Evolutionary conservation across 2,797 vertebrate genomes (phyloP), one percentile per base, ranked within the genome.

Genomic region (Pitangus sulphuratus): DNA sequence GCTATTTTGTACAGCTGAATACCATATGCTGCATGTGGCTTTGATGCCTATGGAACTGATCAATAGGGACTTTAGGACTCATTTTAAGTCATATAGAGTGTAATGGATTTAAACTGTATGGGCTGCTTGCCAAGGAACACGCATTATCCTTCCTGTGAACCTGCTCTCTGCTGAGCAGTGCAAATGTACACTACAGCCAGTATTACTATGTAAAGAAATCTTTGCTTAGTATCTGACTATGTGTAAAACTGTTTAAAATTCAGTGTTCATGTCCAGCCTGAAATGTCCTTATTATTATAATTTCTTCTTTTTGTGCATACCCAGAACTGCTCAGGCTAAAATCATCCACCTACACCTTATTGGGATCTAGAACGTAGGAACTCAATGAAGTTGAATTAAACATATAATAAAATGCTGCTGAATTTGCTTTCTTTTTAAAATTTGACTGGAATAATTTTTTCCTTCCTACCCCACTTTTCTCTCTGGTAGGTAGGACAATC

Each of bases 221-320:
- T 15, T 75, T 68, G 40, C 5, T 79, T 53, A 48, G 2, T 56
- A 48, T 33, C 22, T 57, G 21, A 18, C 13, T 44, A 5, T 10
- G 44, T 18, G 28, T 48, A 82, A 84, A 93, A 87, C 68, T 14
- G 1, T 45, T 75, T 61, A 51, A 75, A 92, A 85, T 76, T 56
- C 17, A 28, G 3, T 50, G 28, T 31, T 71, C 37, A 5, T 30
- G 22, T 64, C 10, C 26, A 53, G 9, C 8, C 22, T 87, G 74
- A 69, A 84, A 76, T 40, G 3, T 42, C 11, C 15, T 50, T 60
- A 22, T 22, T 57, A 3, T 30, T 22, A 25, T 40, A 0, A 3
- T 57, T 93, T 79, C 18, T 64, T 61, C 35, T 66, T 82, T 82
- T 64, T 48, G 10, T 65, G 10, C 14, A 28, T 31, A 76, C 1